A percentile compares a stretch with the other conserved stretches of the same genome.
These are phyloP conservation scores for Acleris laterana DNA, from an alignment of 2,888 invertebrate species.

Conservation along the genomic window DNA sequence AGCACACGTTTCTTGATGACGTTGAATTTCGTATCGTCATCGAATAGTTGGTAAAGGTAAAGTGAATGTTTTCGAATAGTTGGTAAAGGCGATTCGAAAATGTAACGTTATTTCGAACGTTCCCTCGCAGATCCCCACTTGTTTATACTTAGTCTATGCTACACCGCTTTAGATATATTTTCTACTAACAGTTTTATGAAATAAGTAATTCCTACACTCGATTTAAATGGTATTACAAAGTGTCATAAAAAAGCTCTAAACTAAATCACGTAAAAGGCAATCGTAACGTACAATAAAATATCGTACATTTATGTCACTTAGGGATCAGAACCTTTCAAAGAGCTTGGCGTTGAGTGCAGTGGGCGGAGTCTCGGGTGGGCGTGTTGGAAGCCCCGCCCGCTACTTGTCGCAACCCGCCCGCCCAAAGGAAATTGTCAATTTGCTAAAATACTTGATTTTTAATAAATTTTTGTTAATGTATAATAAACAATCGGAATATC, in stretches of 20 bases:
- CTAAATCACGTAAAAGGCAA: slow-evolving; percentile 1
- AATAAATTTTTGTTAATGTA: background rate
- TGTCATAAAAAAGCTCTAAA: background rate
- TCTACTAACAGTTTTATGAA: too few species aligned
- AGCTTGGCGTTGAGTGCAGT: slow-evolving; percentile 38
- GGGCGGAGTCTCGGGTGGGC: slow-evolving; percentile 41
- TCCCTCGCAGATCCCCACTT: too few species aligned
- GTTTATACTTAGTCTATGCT: too few species aligned
- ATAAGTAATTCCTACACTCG: too few species aligned
- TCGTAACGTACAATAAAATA: slow-evolving; percentile 27
- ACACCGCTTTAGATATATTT: too few species aligned
- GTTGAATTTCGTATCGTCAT: too few species aligned
- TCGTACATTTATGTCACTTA: slow-evolving; percentile 27
- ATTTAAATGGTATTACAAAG: background rate
- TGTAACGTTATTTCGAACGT: too few species aligned
- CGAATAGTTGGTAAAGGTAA: too few species aligned
- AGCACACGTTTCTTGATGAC: too few species aligned
- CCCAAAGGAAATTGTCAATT: slow-evolving; percentile 34
- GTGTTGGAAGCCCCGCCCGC: slow-evolving; percentile 45
- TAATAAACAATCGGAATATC: too few species aligned
- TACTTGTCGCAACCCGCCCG: slow-evolving; percentile 40
- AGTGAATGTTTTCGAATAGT: too few species aligned
- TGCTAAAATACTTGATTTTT: background rate
- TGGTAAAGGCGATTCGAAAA: too few species aligned
- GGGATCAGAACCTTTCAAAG: slow-evolving; percentile 15